Base-by-base conservation (phyloP, 2,113 vertebrate genomes). In the Gorsachius goisagi region DNA sequence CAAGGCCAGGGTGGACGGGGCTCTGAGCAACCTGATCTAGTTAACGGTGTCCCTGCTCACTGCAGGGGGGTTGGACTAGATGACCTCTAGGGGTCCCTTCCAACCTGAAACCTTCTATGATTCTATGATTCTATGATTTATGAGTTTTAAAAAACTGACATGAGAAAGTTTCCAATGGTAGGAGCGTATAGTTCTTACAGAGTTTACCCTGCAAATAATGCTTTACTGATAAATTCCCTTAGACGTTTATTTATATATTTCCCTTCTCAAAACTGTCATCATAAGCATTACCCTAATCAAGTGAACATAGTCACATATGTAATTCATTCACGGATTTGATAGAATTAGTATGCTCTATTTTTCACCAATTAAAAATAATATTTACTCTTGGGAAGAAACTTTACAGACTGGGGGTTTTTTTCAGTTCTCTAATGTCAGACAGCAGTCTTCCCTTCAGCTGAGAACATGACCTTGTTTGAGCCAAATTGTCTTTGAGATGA, bases 261-360 rank as follows among this genome's bases (percentile, higher is more conserved):
- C 4, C 14, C 28, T 69, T 93, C 27, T 50, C 32, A 84, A 92
- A 96, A 90, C 18, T 83, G 80, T 92, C 64, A 81, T 84, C 89
- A 93, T 89, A 95, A 96, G 94, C 96, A 87, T 92, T 84, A 68
- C 37, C 7, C 27, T 95, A 97, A 97, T 95, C 79, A 96, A 87
- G 73, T 92, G 72, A 95, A 92, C 50, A 90, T 17, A 89, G 94
- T 52, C 95, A 92, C 96, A 96, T 96, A 95, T 93, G 94, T 90
- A 93, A 93, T 89, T 96, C 89, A 95, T 84, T 97, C 94, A 93
- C 16, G 89, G 83, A 92, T 95, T 96, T 96, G 94, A 97, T 95
- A 92, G 76, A 95, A 97, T 97, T 97, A 97, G 76, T 63, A 93
- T 95, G 96, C 95, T 97, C 96, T 90, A 96, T 95, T 97, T 97